phyloP scores from a whole-genome alignment of 2,113 vertebrate species.

The Rhizomys pruinosus region DNA sequence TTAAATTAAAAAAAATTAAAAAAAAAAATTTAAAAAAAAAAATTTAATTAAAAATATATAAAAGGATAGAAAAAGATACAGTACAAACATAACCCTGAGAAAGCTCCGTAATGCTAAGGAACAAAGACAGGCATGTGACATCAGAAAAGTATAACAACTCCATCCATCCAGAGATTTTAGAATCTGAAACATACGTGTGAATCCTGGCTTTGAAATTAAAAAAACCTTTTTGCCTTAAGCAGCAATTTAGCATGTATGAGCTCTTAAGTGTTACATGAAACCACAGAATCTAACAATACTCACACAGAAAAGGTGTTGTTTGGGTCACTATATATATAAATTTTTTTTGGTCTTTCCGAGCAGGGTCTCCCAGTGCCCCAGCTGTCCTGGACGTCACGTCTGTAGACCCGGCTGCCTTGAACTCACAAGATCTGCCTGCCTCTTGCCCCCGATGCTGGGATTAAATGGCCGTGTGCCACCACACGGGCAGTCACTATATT shows the following conservation, averaged over 20 bases:
- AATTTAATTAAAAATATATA: not conserved
- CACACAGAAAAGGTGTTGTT: not conserved
- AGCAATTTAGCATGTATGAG: not conserved
- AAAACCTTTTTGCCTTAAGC: not conserved
- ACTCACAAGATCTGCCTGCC: too few species aligned
- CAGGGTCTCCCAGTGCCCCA: too few species aligned
- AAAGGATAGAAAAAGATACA: not conserved
- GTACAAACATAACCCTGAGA: not conserved
- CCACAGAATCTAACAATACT: not conserved
- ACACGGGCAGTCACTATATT: too few species aligned
- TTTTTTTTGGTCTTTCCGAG: too few species aligned
- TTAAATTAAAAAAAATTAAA: too few species aligned
- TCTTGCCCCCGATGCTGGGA: too few species aligned
- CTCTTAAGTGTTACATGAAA: conserved; percentile 3
- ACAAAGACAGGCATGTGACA: not conserved
- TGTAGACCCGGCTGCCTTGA: too few species aligned
- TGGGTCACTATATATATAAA: not conserved
- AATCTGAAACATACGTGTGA: not conserved
- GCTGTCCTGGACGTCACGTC: too few species aligned
- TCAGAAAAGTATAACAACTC: not conserved
- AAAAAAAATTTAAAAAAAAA: too few species aligned
- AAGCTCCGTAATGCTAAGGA: not conserved
- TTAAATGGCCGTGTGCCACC: too few species aligned
- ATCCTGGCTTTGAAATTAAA: conserved; percentile 43
- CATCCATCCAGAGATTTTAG: not conserved